Percentiles rank a stretch among this genome's conserved stretches.
Evolutionary conservation across 1,140 invertebrate genomes (phyloP).

Genomic region (Brachionus asplanchnoidis): DNA sequence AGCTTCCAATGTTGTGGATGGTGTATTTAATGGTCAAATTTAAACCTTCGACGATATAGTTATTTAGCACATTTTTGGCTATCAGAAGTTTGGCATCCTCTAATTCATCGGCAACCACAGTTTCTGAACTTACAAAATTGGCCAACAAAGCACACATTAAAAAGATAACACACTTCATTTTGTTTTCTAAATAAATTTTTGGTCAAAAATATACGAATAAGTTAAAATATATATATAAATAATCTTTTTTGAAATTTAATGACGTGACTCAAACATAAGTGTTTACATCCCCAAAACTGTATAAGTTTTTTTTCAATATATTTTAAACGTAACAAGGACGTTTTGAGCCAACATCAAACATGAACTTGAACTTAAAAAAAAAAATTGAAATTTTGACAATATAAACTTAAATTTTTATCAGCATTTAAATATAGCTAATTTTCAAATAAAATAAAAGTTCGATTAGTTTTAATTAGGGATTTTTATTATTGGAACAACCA

Average conservation of each 20-base stretch:
- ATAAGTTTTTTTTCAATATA: neutral
- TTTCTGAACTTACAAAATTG: neutral
- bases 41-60: conserved; percentile 94
- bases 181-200: conserved; percentile 3
- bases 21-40: conserved; percentile 84
- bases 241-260: conserved; percentile 20
- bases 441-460: neutral
- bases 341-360: conserved; percentile 37
- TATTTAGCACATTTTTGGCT: conserved; percentile 73
- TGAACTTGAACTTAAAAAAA: conserved; percentile 27
- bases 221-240: neutral
- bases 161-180: conserved; percentile 8
- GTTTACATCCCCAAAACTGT: neutral
- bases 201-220: neutral
- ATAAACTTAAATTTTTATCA: neutral
- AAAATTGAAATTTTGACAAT: neutral
- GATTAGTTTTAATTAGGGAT: neutral
- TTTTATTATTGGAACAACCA: neutral
- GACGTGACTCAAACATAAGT: conserved; percentile 26
- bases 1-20: conserved; percentile 62
- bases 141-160: neutral
- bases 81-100: conserved; percentile 58
- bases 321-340: neutral
- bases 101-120: conserved; percentile 46
- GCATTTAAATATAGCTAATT: neutral